Conservation (phyloP, 2,113 vertebrate species). For the Ivindomyrus marchei region DNA sequence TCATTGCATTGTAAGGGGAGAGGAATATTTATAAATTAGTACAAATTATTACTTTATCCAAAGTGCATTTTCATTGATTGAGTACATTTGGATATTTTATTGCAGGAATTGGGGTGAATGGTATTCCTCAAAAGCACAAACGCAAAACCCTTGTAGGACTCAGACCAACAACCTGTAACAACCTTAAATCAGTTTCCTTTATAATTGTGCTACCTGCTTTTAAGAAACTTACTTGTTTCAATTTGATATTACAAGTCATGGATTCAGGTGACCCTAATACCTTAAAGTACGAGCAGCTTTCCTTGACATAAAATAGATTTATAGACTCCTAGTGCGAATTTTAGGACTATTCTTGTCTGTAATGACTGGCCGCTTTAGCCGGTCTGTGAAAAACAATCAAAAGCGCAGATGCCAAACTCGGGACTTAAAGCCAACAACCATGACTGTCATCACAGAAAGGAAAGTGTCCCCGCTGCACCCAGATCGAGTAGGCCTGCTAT, state of each 20-base stretch:
- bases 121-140: not conserved
- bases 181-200: not conserved
- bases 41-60: not conserved
- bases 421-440: not conserved
- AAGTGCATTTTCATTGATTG: not conserved
- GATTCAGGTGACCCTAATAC: not conserved
- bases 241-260: not conserved
- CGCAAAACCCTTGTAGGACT: not conserved
- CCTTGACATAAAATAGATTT: not conserved
- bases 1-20: not conserved
- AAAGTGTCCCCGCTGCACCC: not conserved
- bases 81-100: not conserved
- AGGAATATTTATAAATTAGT: not conserved
- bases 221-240: not conserved
- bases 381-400: not conserved
- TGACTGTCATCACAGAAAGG: not conserved
- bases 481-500: not conserved
- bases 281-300: not conserved
- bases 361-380: not conserved
- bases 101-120: not conserved
- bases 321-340: not conserved
- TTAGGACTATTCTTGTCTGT: constrained; percentile 9
- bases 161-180: not conserved
- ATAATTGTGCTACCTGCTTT: not conserved
- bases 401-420: not conserved